Percentiles rank a stretch among this genome's conserved stretches.
phyloP scores from a whole-genome alignment of 2,113 vertebrate species.

The Ameiurus melas region DNA sequence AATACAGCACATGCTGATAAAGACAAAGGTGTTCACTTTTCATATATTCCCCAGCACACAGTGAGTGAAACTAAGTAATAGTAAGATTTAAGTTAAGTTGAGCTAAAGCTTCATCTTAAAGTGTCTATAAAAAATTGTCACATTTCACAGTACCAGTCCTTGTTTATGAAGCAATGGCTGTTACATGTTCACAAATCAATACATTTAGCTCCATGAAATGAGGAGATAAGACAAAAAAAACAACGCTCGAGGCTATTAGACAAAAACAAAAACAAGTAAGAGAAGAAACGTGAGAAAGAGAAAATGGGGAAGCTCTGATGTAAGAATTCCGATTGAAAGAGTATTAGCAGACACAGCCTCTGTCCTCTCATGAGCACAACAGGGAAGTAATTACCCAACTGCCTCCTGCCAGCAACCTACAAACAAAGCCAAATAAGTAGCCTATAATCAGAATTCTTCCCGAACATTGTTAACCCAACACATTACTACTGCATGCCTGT shows the following conservation, averaged over 20 bases:
- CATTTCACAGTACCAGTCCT: background rate
- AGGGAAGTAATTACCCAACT: constrained; percentile 52
- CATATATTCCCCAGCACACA: background rate
- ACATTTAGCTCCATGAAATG: background rate
- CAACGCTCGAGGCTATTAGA: background rate
- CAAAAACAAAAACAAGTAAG: background rate
- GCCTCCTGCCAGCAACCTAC: constrained; percentile 40
- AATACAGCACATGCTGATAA: background rate
- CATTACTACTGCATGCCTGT: constrained; percentile 29
- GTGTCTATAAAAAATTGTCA: background rate
- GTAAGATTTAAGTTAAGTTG: background rate
- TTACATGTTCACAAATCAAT: constrained; percentile 4
- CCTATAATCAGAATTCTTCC: constrained; percentile 39
- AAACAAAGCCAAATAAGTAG: constrained; percentile 38
- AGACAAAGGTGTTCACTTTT: background rate
- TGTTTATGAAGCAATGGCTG: background rate
- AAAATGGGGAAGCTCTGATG: background rate
- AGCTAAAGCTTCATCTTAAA: background rate
- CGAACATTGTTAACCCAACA: constrained; percentile 36
- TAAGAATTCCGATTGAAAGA: background rate
- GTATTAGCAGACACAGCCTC: constrained; percentile 11
- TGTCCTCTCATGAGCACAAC: constrained; percentile 41
- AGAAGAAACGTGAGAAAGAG: background rate
- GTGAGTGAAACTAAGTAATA: background rate
- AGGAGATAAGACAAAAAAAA: background rate